These are phyloP conservation scores for Stictonetta naevosa DNA, from an alignment of 2,113 vertebrate species.

Conservation along the genomic window DNA sequence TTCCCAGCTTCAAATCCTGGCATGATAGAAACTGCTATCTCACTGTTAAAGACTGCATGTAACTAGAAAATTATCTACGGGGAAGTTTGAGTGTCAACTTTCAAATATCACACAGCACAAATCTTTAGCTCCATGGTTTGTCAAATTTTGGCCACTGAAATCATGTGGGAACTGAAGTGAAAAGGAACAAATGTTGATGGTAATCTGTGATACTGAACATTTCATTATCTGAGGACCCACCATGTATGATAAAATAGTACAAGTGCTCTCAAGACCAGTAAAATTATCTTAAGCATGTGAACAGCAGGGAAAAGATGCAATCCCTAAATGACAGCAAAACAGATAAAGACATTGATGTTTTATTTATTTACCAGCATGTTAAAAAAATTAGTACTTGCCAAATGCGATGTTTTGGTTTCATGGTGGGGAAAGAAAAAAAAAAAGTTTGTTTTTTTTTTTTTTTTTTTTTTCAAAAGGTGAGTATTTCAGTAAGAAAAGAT, in stretches of 20 bases:
- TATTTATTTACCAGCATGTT: neutral
- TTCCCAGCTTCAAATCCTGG: neutral
- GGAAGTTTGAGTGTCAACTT: neutral
- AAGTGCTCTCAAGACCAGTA: neutral
- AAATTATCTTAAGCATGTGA: neutral
- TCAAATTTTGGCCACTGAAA: neutral
- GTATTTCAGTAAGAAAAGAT: neutral
- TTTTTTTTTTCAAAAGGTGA: neutral
- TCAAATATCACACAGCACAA: neutral
- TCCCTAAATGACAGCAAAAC: neutral
- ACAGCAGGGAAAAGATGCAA: neutral
- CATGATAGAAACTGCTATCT: slow-evolving; percentile 9
- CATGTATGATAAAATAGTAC: neutral
- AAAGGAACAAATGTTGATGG: neutral
- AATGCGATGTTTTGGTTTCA: neutral
- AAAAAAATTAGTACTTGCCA: neutral
- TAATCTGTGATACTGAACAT: neutral
- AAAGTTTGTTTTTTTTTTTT: too few relatives aligned
- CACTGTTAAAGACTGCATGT: neutral
- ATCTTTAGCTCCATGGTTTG: neutral
- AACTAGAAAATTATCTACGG: neutral
- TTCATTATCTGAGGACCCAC: neutral
- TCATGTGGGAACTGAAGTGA: neutral
- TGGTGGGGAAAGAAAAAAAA: neutral
- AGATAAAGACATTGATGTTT: neutral